Evolutionary conservation across 1,140 invertebrate genomes (phyloP).

Genomic region (Rhopalosiphum padi): DNA sequence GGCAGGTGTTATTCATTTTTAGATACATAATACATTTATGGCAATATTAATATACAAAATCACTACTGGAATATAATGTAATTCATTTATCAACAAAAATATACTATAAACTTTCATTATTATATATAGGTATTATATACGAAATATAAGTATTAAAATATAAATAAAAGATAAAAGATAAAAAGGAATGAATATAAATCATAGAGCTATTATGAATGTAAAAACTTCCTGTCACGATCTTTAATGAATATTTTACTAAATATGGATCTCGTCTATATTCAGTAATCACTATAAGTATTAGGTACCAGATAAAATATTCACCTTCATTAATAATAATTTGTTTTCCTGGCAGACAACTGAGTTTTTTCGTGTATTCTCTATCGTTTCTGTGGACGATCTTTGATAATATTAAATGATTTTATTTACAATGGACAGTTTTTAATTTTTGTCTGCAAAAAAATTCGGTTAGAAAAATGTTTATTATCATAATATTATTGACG

Average conservation of each 20-base stretch:
- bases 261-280: constrained; percentile 16
- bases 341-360: neutral
- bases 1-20: no score
- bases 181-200: constrained; percentile 13
- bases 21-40: no score
- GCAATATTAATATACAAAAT: no score
- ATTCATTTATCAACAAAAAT: neutral
- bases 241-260: constrained; percentile 33
- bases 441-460: neutral
- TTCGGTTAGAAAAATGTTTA: neutral
- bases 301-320: neutral
- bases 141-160: neutral
- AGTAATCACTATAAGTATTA: constrained; percentile 7
- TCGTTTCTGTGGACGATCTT: no score
- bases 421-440: neutral
- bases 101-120: neutral
- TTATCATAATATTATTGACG: neutral
- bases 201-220: neutral
- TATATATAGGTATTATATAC: neutral
- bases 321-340: constrained; percentile 23
- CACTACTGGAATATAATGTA: no score
- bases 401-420: neutral
- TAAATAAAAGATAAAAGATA: neutral
- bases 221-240: constrained; percentile 4
- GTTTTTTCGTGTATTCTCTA: neutral